Evolutionary conservation across 2,113 vertebrate species (phyloP).

Genomic region (Dinomys branickii): DNA sequence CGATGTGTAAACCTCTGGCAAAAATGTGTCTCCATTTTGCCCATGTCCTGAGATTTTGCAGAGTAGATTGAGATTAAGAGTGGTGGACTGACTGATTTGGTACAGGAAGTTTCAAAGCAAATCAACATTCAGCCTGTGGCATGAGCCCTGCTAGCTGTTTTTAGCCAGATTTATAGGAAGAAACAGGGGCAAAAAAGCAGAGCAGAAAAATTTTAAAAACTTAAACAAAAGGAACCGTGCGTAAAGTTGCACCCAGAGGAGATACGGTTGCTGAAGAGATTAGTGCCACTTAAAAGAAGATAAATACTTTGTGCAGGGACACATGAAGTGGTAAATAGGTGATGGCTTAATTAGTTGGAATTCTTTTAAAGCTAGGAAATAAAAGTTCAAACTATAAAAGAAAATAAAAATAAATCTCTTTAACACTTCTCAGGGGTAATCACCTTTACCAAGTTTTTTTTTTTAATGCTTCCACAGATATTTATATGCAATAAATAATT

Average conservation of each 20-base stretch:
- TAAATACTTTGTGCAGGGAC: background rate
- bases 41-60: background rate
- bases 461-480: background rate
- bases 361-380: slow-evolving; percentile 37
- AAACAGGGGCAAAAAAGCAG: background rate
- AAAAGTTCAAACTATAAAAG: background rate
- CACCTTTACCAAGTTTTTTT: too few species aligned
- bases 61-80: background rate
- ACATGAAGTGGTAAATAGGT: background rate
- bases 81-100: background rate
- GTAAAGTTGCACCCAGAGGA: background rate
- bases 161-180: background rate
- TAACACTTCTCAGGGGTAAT: too few species aligned
- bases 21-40: background rate
- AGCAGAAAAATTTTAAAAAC: background rate
- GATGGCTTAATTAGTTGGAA: background rate
- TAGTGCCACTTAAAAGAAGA: background rate
- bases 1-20: background rate
- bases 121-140: background rate
- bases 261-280: background rate
- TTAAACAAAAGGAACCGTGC: background rate
- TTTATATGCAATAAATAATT: background rate
- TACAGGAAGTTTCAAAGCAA: background rate
- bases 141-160: background rate
- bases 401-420: too few species aligned